These are phyloP conservation scores for Pituophis catenifer DNA, from an alignment of 2,113 vertebrate genomes.

Conservation along the genomic window DNA sequence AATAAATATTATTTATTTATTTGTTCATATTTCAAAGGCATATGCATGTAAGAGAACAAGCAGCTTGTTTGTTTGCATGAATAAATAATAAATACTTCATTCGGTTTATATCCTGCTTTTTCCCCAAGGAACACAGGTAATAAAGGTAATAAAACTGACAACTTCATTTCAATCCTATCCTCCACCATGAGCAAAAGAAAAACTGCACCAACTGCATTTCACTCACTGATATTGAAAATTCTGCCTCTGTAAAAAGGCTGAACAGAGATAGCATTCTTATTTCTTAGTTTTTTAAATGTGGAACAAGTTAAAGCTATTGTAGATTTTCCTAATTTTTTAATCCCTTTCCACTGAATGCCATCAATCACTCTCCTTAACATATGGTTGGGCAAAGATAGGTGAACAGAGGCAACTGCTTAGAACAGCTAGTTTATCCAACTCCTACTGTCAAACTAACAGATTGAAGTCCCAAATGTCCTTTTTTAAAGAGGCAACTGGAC, in stretches of 20 bases:
- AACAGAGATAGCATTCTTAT: not conserved
- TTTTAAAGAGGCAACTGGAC: no score
- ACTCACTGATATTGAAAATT: not conserved
- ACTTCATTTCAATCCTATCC: not conserved
- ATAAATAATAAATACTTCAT: not conserved
- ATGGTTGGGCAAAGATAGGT: not conserved
- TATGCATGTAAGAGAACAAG: not conserved
- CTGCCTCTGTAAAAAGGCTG: not conserved
- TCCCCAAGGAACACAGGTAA: not conserved
- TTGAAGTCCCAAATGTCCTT: not conserved
- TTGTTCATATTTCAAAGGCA: not conserved
- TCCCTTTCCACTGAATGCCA: not conserved
- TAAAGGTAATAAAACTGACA: not conserved
- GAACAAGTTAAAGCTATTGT: not conserved
- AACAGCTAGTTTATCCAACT: not conserved
- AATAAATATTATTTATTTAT: not conserved
- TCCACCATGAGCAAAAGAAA: not conserved
- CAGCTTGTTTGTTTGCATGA: not conserved
- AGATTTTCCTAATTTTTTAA: not conserved
- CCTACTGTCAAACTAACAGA: not conserved
- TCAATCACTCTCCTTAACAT: not conserved
- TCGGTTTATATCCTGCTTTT: not conserved
- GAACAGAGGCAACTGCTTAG: not conserved
- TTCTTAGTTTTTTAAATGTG: not conserved
- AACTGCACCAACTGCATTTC: not conserved